These are phyloP conservation scores for Caenorhabditis remanei DNA, from an alignment of 1,140 invertebrate genomes.

Conservation along the genomic window DNA sequence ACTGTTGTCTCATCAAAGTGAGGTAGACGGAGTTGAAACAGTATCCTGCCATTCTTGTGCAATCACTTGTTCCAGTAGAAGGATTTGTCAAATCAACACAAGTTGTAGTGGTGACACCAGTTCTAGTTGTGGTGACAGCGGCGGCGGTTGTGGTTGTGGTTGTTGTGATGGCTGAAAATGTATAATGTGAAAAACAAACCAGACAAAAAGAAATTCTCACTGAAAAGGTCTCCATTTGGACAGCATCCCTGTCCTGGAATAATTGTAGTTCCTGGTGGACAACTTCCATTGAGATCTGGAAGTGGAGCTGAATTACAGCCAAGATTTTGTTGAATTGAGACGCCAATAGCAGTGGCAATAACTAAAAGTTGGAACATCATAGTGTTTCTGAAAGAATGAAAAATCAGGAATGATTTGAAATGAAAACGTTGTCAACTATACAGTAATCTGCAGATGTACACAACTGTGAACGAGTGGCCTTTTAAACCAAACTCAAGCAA, in stretches of 20 bases:
- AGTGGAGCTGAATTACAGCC: slow-evolving; percentile 21
- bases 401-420: neutral
- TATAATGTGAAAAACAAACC: neutral
- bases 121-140: slow-evolving; percentile 23
- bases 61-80: slow-evolving; percentile 16
- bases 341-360: neutral
- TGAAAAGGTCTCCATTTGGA: slow-evolving; percentile 24
- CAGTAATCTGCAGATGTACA: neutral
- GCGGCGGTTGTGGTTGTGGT: neutral
- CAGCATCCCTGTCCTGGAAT: slow-evolving; percentile 34
- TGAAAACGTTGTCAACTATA: neutral
- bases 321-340: slow-evolving; percentile 4
- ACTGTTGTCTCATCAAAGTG: slow-evolving; percentile 57
- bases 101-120: neutral
- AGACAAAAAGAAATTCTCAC: neutral
- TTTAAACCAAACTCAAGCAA: slow-evolving; percentile 31
- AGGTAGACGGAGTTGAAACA: slow-evolving; percentile 45
- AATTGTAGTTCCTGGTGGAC: slow-evolving; percentile 5
- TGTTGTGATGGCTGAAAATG: neutral
- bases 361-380: slow-evolving; percentile 13
- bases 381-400: neutral
- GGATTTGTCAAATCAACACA: slow-evolving; percentile 28
- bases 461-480: slow-evolving; percentile 33
- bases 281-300: neutral
- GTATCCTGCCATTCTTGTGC: neutral